phyloP scores from a whole-genome alignment of 2,113 vertebrate species.

The Equus przewalskii region DNA sequence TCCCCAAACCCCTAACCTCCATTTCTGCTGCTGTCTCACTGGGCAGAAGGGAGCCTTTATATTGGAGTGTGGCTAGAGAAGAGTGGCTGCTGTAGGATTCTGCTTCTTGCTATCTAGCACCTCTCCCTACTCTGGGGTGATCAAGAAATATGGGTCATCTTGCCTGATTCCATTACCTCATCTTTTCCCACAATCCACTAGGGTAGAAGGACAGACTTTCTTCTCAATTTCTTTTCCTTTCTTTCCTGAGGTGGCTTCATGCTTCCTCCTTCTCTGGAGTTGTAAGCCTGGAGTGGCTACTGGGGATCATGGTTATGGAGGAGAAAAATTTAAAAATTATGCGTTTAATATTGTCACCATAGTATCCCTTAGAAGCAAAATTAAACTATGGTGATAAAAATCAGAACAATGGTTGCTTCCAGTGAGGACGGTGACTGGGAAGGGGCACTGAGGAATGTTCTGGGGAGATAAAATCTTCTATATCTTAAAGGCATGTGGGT shows the following conservation, averaged over 20 bases:
- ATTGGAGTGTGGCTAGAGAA: background rate
- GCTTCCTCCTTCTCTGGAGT: background rate
- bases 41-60: background rate
- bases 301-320: background rate
- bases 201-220: background rate
- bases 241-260: background rate
- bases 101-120: background rate
- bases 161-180: background rate
- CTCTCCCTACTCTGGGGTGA: background rate
- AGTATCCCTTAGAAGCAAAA: conserved; percentile 40
- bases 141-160: background rate
- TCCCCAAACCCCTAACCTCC: background rate
- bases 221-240: background rate
- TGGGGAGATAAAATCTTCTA: background rate
- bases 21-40: background rate
- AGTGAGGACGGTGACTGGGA: background rate
- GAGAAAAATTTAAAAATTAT: background rate
- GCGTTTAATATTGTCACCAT: background rate
- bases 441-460: background rate
- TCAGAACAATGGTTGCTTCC: background rate
- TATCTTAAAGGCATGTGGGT: background rate
- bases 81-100: background rate
- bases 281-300: background rate
- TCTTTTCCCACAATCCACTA: background rate
- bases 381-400: conserved; percentile 31